Percentiles rank a stretch among this genome's conserved stretches.
Evolutionary conservation across 2,113 vertebrate genomes (phyloP).

Genomic region (Corythornis cristatus): DNA sequence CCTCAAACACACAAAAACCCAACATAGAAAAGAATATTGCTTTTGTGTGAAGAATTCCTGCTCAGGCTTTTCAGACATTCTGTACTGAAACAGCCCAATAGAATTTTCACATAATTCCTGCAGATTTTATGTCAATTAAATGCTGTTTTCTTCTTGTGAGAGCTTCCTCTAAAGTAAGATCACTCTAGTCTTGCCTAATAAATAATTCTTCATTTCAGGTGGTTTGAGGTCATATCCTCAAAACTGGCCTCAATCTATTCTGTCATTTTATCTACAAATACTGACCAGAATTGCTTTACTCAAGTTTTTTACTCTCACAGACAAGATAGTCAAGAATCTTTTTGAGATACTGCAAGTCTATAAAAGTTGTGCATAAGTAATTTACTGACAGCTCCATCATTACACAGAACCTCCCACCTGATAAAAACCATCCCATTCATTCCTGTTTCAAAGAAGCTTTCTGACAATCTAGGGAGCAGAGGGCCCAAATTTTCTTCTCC

Average conservation of each 20-base stretch:
- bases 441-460: not conserved
- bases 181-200: not conserved
- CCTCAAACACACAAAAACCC: not conserved
- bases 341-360: not conserved
- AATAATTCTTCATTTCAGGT: conserved; percentile 24
- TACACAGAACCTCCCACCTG: not conserved
- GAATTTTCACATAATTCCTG: not conserved
- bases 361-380: not conserved
- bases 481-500: not conserved
- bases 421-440: not conserved
- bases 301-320: not conserved
- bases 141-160: not conserved
- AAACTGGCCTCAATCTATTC: conserved; percentile 4
- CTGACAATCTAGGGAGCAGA: not conserved
- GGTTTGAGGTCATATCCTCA: conserved; percentile 13
- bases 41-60: not conserved
- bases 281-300: not conserved
- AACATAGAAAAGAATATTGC: not conserved
- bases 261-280: conserved; percentile 30
- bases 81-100: not conserved
- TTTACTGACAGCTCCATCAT: not conserved
- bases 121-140: not conserved
- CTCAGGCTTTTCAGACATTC: not conserved
- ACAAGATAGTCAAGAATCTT: not conserved
- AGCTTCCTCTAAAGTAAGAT: not conserved